Conservation (phyloP, 2,888 invertebrate genomes). For the Phaonia tiefii region DNA sequence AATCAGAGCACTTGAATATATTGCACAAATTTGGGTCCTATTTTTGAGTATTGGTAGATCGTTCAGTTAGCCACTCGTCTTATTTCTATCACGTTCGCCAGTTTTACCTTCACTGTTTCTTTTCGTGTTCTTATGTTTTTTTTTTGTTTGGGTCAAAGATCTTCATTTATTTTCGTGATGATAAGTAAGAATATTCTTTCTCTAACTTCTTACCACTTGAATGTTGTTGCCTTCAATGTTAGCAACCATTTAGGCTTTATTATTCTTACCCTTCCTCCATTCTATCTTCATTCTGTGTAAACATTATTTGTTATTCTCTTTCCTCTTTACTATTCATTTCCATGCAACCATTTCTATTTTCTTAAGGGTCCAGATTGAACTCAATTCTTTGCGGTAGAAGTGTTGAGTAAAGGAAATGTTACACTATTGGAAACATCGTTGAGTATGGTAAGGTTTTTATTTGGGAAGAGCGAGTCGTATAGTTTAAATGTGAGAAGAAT, state of each 20-base stretch:
- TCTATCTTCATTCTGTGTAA: slow-evolving; percentile 14
- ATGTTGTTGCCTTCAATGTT: slow-evolving; percentile 25
- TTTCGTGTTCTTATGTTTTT: slow-evolving; percentile 3
- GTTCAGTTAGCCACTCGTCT: too few relatives aligned
- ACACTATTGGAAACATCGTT: too few relatives aligned
- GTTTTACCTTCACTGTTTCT: background rate
- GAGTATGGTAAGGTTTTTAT: too few relatives aligned
- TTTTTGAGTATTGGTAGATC: too few relatives aligned
- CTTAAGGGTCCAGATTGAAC: slow-evolving; percentile 24
- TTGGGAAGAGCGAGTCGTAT: too few relatives aligned
- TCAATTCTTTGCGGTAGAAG: slow-evolving; percentile 7
- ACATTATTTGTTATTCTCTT: slow-evolving; percentile 10
- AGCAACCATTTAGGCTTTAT: background rate
- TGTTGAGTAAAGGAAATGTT: too few relatives aligned
- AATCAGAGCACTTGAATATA: too few relatives aligned
- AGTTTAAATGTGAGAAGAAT: too few relatives aligned
- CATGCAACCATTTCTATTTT: slow-evolving; percentile 10
- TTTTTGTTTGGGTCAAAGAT: slow-evolving; percentile 58
- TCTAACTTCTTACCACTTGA: too few relatives aligned
- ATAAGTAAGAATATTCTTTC: too few relatives aligned
- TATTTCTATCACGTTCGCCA: background rate
- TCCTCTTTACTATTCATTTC: background rate
- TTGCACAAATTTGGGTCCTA: too few relatives aligned
- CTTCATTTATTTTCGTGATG: too few relatives aligned
- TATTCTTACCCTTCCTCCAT: slow-evolving; percentile 23